Conservation (phyloP, 2,113 vertebrate species). For the Gymnogyps californianus region DNA sequence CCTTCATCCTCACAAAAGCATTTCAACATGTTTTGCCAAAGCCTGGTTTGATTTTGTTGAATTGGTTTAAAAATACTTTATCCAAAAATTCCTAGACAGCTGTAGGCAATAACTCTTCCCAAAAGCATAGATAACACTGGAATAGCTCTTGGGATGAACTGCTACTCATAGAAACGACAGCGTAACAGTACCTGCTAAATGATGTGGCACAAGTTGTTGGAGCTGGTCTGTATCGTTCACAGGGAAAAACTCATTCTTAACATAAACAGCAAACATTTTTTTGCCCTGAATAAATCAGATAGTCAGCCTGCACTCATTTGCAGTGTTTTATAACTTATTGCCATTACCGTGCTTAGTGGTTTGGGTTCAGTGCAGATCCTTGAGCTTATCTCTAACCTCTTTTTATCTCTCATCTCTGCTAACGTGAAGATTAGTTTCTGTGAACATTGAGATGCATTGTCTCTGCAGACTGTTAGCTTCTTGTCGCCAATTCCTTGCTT, state of each 20-base stretch:
- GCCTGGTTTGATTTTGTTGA: neutral
- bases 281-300: neutral
- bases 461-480: neutral
- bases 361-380: neutral
- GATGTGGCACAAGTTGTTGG: neutral
- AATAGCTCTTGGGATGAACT: neutral
- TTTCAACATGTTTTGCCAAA: neutral
- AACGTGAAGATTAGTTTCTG: neutral
- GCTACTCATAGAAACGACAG: neutral
- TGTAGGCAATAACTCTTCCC: neutral
- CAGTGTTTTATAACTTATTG: neutral
- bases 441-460: neutral
- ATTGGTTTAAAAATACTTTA: neutral
- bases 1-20: neutral
- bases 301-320: neutral
- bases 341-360: neutral
- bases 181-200: neutral
- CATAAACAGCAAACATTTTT: neutral
- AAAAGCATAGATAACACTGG: neutral
- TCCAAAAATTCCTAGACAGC: neutral
- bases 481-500: neutral
- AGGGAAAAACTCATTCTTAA: neutral
- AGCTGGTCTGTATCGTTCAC: neutral
- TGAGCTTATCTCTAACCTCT: neutral
- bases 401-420: neutral